Base-by-base conservation (phyloP, 2,797 vertebrate species). In the Schizopygopsis malacanthus region DNA sequence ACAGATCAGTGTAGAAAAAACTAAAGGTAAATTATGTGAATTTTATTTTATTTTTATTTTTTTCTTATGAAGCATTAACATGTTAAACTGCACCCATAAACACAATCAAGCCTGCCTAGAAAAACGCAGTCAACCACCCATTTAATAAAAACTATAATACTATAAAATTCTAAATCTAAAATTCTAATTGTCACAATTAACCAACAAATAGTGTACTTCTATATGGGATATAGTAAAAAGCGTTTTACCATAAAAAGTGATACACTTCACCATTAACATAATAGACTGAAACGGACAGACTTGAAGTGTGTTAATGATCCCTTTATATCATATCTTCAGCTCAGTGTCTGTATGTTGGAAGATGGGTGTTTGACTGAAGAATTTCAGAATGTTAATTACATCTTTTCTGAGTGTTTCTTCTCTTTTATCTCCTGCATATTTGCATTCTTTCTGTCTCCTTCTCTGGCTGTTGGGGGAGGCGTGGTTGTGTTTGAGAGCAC, bases 391-490 rank as follows among this genome's bases (percentile, higher is more conserved):
- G 33, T 39, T 72, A 52, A 47, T 67, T 61, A 43, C 12, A 52
- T 71, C 18, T 82, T 54, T 82, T 70, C 6, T 56, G 15, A 33
- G 6, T 69, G 33, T 86, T 78, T 84, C 41, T 82, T 82, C 39
- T 77, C 25, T 77, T 82, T 82, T 82, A 82, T 86, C 61, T 79
- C n/a, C 63, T 79, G 50, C 79, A 82, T 75, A 33, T 69, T 83
- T 89, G 77, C 77, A 61, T 85, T 84, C 39, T 71, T 76, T 72
- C 25, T 28, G 10, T 83, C 76, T 71, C 50, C n/a, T 47, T 18
- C 50, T 63, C 54, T 47, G 33, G n/a, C 39, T 59, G n/a, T 72
- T 72, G 39, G n/a, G 52, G 52, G 50, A 75, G 70, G 70, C 4
- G 54, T 82, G 69, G 81, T 47, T 61, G 70, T 33, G 81, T 73